Evolutionary conservation across 1,140 invertebrate species (phyloP), one percentile per base, ranked within the genome.

Genomic region (Drosophila persimilis): DNA sequence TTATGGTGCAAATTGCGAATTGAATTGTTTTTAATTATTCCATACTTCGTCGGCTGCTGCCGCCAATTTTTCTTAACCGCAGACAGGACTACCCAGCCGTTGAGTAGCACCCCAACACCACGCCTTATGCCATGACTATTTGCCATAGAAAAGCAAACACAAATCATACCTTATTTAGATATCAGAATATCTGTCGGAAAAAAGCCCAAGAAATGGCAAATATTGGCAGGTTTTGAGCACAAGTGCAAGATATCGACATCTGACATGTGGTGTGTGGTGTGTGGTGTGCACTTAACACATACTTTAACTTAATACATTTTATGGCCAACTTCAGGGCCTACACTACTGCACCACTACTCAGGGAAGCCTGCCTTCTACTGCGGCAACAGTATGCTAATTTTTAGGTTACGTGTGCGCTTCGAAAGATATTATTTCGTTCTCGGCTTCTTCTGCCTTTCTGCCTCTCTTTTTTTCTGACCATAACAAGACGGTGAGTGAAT

Each of bases 1-100:
- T 83, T 83, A 80, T 86, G 73, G 79, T 83, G 84, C 73, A 88
- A 89, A 89, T 88, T 89, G 84, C 69, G 77, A 89, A 88, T 88
- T 86, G 81, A 86, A 86, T 77, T 86, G 77, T 85, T 78, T 74
- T 57, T 63, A 71, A 59, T 73, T 81, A 64, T 80, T 63, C 59
- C 56, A 80, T 67, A 65, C 54, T 73, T 56, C 41, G 44, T 22
- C 31, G 54, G 47, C 57, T 52, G 52, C 54, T 52, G 59, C 57
- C 64, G 56, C 22, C 62, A 60, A 56, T 52, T 71, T 75, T 77
- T 66, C 54, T 47, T 51, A 50, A 48, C 65, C 65, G 63, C 62
- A 31, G 48, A 50, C 48, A 63, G 44, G 35, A 48, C 35, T 69
- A 50, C 51, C 65, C 64, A 55, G 48, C 48, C 24, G 48, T 41